Evolutionary conservation across 2,888 invertebrate species (phyloP), one percentile per base, ranked within the genome.

Genomic region (Cyrtodaria siliqua): DNA sequence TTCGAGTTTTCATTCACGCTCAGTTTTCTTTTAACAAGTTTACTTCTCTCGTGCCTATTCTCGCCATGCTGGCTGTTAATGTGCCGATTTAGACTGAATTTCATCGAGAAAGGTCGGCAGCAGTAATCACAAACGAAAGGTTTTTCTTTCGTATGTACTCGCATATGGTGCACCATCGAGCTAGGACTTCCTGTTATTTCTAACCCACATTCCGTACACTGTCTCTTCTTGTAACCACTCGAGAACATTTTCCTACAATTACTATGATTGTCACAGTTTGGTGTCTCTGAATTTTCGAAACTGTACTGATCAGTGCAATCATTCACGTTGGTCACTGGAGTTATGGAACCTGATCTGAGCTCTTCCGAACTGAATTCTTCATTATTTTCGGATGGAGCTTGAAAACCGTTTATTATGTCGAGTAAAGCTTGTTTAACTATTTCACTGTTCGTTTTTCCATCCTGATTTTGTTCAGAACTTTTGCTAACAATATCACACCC

Each of bases 81-180:
- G 27, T 77, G 77, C 14, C 77, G 57, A 59, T 77, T 77, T 14
- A 77, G 60, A 20, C 71, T 71, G 24, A 72, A 77, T 26, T 77
- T 77, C 77, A 77, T 77, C 1, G 77, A 77, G 33, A 77, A 77
- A 0, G 77, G 77, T 27, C 77, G 26, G 29, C 77, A 71, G 44
- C 77, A 77, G 55, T 68, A 77, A 49, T 77, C 72, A 63, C 77
- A 77, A 23, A 77, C 53, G 53, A 67, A 77, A 3, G 77, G 77
- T 38, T 77, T 77, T 26, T 77, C 77, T 55, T 72, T 77, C 9
- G 77, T 72, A 47, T 77, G 77, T 0, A 62, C 66, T 20, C 72
- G 50, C 63, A 77, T 71, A 50, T 77, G 77, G 47, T 77, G 62
- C 9, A 63, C 49, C 59, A 77, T 63, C 2, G 71, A 68, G 38